These are phyloP conservation scores for Lepus timidus DNA, from an alignment of 2,113 vertebrate genomes.

Conservation along the genomic window DNA sequence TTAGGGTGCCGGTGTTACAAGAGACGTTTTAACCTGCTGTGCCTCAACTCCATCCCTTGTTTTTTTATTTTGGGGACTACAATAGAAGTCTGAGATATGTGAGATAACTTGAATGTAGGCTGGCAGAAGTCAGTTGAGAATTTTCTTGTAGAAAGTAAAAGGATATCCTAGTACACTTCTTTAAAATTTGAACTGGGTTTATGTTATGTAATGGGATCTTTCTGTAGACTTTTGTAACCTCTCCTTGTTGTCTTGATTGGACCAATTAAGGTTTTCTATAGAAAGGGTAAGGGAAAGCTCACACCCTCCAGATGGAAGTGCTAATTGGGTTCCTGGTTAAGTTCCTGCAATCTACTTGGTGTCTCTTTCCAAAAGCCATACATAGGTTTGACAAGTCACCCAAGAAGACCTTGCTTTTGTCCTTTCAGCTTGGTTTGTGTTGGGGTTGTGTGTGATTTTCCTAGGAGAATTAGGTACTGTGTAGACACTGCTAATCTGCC, in stretches of 20 bases:
- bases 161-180: not conserved
- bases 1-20: no score
- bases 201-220: conserved; percentile 28
- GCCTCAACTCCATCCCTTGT: no score
- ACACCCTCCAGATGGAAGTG: not conserved
- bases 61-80: not conserved
- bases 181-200: not conserved
- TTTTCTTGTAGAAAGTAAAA: conserved; percentile 53
- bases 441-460: not conserved
- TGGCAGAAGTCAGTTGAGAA: not conserved
- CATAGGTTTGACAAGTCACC: not conserved
- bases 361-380: not conserved
- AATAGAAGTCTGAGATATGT: not conserved
- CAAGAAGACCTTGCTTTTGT: not conserved
- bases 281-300: not conserved
- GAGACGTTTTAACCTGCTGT: no score
- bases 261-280: not conserved
- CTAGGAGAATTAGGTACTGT: not conserved
- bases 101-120: not conserved
- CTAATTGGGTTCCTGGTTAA: not conserved
- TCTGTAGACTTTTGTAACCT: not conserved
- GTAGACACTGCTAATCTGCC: not conserved
- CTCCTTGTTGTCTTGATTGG: conserved; percentile 18
- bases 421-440: not conserved
- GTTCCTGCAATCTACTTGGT: not conserved